Evolutionary conservation across 2,113 vertebrate genomes (phyloP), one percentile per base, ranked within the genome.

Genomic region (Phalacrocorax carbo): DNA sequence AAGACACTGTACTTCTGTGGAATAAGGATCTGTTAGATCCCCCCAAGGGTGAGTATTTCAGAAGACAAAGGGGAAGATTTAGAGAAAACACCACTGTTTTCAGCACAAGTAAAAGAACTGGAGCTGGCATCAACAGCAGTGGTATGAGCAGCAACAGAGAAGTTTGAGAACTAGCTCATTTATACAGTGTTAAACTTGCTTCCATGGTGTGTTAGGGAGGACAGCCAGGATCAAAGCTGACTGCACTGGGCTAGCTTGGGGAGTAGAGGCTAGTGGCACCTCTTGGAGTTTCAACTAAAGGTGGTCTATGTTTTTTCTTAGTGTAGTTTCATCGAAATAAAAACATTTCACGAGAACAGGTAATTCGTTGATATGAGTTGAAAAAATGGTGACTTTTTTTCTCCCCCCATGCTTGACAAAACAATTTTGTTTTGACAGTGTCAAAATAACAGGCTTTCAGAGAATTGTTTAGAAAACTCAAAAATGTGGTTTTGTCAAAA

Each of bases 401-500:
- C 12, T 8, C 1, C 3, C 10, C 32, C 13, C 4, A 3, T 22
- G 5, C 58, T 58, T 86, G 61, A 91, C 80, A 75, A 88, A 95
- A 46, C 55, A 69, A 82, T 84, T 93, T 60, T 94, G 57, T 91
- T 95, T 91, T 82, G 78, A 82, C 40, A 61, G 21, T 14, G 22
- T 82, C 83, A 90, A 85, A 91, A 93, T 58, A 87, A 85, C 65
- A 93, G 66, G 34, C 54, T 91, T 85, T 57, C 64, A 61, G 54
- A 61, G 49, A 82, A 94, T 90, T 91, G 78, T 79, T 95, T 89
- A 49, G 73, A 82, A 92, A 93, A 84, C 51, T 91, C 4, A 12
- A 58, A 87, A 90, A 91, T 10, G 36, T 30, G 42, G 40, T 81
- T 93, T 92, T 85, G 87, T 94, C 93, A 93, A 87, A 89, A 57